Evolutionary conservation across 2,797 vertebrate species (phyloP).

Genomic region (Sandelia bainsii): DNA sequence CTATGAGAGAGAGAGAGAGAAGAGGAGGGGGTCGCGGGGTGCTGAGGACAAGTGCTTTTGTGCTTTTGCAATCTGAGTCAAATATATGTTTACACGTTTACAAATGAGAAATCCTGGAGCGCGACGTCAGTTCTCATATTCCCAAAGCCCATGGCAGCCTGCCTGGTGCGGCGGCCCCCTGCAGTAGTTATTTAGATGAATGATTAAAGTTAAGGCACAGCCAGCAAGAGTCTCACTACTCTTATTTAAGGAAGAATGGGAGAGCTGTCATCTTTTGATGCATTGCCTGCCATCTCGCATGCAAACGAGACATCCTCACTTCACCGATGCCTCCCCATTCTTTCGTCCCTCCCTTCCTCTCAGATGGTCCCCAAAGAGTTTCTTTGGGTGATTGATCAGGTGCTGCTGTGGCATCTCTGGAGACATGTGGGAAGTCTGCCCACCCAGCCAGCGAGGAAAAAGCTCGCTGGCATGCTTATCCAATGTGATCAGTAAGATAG

Average conservation of each 20-base stretch:
- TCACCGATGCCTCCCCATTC: constrained; percentile 16
- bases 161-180: constrained; percentile 45
- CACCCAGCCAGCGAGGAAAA: constrained; percentile 50
- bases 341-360: constrained; percentile 37
- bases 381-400: constrained; percentile 79
- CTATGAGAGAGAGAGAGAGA: constrained; percentile 43
- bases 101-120: constrained; percentile 82
- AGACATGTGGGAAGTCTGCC: constrained; percentile 64
- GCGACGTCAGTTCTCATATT: constrained; percentile 79
- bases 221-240: constrained; percentile 80
- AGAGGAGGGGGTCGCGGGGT: neutral
- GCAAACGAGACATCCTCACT: constrained; percentile 76
- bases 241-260: constrained; percentile 86
- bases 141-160: constrained; percentile 40
- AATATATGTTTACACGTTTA: constrained; percentile 87
- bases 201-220: constrained; percentile 87
- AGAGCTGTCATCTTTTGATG: constrained; percentile 87
- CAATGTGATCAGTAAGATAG: constrained; percentile 66
- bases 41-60: constrained; percentile 61
- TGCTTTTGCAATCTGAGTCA: constrained; percentile 79
- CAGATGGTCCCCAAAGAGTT: constrained; percentile 59
- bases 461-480: constrained; percentile 61
- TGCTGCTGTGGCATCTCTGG: constrained; percentile 68
- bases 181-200: constrained; percentile 86
- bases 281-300: constrained; percentile 83